A percentile compares a stretch with the other conserved stretches of the same genome.
Evolutionary conservation across 1,140 invertebrate genomes (phyloP).

Genomic region (Onthophagus taurus): DNA sequence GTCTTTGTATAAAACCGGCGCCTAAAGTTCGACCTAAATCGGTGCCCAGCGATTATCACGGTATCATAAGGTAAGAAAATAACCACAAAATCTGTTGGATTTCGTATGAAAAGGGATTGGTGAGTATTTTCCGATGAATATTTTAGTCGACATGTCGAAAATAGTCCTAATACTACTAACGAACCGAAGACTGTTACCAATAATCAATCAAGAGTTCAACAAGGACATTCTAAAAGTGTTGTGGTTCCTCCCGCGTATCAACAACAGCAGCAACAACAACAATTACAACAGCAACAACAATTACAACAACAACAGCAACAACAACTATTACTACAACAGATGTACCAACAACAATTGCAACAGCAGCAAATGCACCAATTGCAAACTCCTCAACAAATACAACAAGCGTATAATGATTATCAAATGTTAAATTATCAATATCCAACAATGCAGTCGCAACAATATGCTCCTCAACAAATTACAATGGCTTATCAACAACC

Average conservation of each 20-base stretch:
- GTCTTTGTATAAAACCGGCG: conserved; percentile 1
- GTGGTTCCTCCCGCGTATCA: background rate
- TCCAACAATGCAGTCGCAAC: background rate
- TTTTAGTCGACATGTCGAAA: background rate
- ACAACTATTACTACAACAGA: background rate
- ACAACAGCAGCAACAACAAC: background rate
- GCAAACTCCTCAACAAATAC: conserved; percentile 3
- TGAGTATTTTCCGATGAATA: background rate
- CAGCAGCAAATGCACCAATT: conserved; percentile 3
- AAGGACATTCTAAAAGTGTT: too few species aligned
- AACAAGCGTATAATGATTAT: background rate
- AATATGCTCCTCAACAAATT: too few species aligned
- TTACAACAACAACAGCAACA: conserved; percentile 2
- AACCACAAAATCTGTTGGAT: background rate
- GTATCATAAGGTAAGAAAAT: conserved; percentile 1
- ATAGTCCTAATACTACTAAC: background rate
- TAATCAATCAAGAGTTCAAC: conserved; percentile 1
- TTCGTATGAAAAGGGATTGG: too few species aligned
- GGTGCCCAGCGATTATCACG: background rate
- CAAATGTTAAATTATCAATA: too few species aligned
- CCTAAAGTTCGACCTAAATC: background rate
- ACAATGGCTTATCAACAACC: too few species aligned
- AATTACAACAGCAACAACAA: background rate
- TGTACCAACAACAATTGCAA: conserved; percentile 4
- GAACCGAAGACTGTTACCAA: background rate